Evolutionary conservation across 1,140 invertebrate species (phyloP).

Genomic region (Drosophila ficusphila): DNA sequence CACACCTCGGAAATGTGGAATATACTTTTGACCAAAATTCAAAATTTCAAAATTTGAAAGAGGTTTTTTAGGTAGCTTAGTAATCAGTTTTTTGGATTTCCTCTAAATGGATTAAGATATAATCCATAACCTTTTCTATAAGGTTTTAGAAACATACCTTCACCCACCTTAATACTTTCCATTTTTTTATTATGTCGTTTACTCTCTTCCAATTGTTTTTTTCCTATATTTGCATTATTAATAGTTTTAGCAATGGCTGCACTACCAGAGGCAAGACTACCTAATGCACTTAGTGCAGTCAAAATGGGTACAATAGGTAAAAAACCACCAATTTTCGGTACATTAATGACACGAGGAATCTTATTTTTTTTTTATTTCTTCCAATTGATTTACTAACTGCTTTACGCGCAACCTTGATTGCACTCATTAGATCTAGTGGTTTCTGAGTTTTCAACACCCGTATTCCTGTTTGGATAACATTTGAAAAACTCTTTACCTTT

Average conservation of each 20-base stretch:
- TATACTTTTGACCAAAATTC: not conserved
- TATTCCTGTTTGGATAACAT: no score
- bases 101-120: not conserved
- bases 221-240: not conserved
- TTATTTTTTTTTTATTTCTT: not conserved
- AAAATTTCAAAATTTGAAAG: not conserved
- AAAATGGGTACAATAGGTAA: not conserved
- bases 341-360: not conserved
- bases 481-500: no score
- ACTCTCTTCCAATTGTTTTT: not conserved
- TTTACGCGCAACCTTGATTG: no score
- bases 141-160: not conserved
- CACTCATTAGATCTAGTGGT: no score
- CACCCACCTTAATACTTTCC: not conserved
- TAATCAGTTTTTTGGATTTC: not conserved
- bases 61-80: not conserved
- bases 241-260: not conserved
- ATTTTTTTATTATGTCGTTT: not conserved
- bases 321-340: not conserved
- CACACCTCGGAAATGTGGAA: not conserved
- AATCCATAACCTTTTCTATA: not conserved
- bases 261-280: not conserved
- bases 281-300: not conserved
- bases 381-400: not conserved
- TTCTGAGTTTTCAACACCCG: no score